Evolutionary conservation across 2,888 invertebrate species (phyloP).

Genomic region (Junonia oenone): DNA sequence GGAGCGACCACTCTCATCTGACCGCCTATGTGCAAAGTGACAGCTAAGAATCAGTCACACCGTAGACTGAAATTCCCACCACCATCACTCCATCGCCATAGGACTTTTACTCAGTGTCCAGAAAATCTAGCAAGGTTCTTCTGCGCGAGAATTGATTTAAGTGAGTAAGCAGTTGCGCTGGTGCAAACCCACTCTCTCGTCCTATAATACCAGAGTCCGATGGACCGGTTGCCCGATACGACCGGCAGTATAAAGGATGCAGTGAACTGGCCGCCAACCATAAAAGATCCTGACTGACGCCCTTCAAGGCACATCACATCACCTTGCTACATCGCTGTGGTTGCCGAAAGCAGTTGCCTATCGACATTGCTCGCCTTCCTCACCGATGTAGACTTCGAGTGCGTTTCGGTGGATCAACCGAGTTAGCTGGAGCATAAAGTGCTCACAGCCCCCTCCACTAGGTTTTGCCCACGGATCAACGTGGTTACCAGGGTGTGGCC

Average conservation of each 20-base stretch:
- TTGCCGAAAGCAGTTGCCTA: too few species aligned
- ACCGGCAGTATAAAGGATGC: background rate
- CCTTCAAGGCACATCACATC: too few species aligned
- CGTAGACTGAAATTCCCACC: slow-evolving; percentile 14
- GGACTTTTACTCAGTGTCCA: slow-evolving; percentile 14
- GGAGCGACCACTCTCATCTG: slow-evolving; percentile 30
- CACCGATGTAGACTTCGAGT: too few species aligned
- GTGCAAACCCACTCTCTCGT: slow-evolving; percentile 14
- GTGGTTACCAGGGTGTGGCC: too few species aligned
- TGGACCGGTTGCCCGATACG: background rate
- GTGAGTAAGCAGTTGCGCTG: slow-evolving; percentile 24
- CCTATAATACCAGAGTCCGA: background rate
- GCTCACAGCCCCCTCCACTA: too few species aligned
- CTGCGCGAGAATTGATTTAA: slow-evolving; percentile 27
- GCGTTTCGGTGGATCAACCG: too few species aligned
- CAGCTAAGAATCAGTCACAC: slow-evolving; percentile 25
- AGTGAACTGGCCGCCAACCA: too few species aligned
- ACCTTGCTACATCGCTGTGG: too few species aligned
- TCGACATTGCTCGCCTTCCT: too few species aligned
- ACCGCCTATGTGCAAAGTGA: slow-evolving; percentile 31
- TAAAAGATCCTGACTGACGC: too few species aligned
- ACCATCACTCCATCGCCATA: slow-evolving; percentile 25
- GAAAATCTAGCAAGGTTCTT: slow-evolving; percentile 15
- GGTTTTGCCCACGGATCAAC: too few species aligned
- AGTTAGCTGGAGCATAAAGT: too few species aligned